Evolutionary conservation across 1,140 invertebrate genomes (phyloP).

Genomic region (Drosophila murphyi): DNA sequence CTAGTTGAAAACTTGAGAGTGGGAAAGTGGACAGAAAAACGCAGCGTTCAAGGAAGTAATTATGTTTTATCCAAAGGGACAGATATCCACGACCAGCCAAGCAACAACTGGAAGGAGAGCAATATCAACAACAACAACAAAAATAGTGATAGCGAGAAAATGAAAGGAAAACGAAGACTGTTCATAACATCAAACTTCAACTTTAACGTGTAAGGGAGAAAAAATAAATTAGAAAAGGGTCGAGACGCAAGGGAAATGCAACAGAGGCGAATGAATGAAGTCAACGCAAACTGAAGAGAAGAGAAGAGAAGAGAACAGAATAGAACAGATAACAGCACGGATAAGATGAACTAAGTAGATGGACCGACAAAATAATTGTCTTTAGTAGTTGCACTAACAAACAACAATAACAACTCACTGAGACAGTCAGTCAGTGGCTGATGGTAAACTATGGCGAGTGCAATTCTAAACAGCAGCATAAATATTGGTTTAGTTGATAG

Average conservation of each 20-base stretch:
- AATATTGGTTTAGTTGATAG: neutral
- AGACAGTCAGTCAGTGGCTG: constrained; percentile 16
- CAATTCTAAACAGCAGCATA: neutral
- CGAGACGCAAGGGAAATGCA: constrained; percentile 19
- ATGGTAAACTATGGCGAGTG: neutral
- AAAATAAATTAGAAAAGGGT: constrained; percentile 60
- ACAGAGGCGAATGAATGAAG: constrained; percentile 77
- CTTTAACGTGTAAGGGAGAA: constrained; percentile 53
- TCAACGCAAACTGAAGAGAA: constrained; percentile 30
- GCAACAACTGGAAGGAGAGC: constrained; percentile 29
- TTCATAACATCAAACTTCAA: constrained; percentile 58
- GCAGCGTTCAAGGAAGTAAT: constrained; percentile 81
- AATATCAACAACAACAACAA: constrained; percentile 27
- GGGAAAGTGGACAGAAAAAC: constrained; percentile 54
- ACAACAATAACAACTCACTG: constrained; percentile 41
- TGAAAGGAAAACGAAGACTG: constrained; percentile 13
- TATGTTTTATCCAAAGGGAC: constrained; percentile 79
- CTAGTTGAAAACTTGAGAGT: constrained; percentile 40
- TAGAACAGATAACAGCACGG: neutral
- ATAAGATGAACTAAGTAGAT: constrained; percentile 25
- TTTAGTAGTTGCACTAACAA: constrained; percentile 57
- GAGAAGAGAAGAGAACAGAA: neutral
- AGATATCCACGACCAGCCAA: constrained; percentile 48
- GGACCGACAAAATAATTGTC: constrained; percentile 73
- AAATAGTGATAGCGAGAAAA: constrained; percentile 19